Conservation (phyloP, 2,113 vertebrate species). For the Chaenogobius annularis region DNA sequence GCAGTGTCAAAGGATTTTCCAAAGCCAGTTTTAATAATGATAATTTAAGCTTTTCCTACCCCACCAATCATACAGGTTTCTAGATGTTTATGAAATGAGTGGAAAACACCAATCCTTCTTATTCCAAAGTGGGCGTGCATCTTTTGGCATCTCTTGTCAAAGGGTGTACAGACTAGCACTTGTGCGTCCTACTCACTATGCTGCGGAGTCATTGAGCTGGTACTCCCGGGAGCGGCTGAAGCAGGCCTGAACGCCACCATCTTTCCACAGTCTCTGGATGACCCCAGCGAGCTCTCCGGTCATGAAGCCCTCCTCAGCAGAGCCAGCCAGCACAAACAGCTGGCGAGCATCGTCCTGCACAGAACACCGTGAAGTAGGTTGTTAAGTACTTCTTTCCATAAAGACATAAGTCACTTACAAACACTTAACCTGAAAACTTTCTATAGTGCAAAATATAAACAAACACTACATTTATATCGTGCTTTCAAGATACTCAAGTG, state of each 20-base stretch:
- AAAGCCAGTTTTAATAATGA: neutral
- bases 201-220: constrained; percentile 97
- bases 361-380: neutral
- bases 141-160: neutral
- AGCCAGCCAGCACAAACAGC: constrained; percentile 91
- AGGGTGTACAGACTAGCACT: neutral
- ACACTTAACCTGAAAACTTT: neutral
- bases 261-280: constrained; percentile 95
- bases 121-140: neutral
- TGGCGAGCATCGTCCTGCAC: constrained; percentile 95
- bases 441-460: no score
- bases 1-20: neutral
- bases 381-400: neutral
- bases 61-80: neutral
- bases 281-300: constrained; percentile 91
- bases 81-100: neutral
- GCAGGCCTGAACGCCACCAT: constrained; percentile 91
- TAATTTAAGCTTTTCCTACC: neutral
- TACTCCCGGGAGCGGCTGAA: constrained; percentile 96
- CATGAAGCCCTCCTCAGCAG: constrained; percentile 96
- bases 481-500: no score
- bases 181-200: constrained; percentile 86
- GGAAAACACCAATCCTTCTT: neutral
- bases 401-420: neutral
- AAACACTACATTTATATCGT: no score